A percentile compares a stretch with the other conserved stretches of the same genome.
Evolutionary conservation across 2,113 vertebrate genomes (phyloP).

Genomic region (Ia io): DNA sequence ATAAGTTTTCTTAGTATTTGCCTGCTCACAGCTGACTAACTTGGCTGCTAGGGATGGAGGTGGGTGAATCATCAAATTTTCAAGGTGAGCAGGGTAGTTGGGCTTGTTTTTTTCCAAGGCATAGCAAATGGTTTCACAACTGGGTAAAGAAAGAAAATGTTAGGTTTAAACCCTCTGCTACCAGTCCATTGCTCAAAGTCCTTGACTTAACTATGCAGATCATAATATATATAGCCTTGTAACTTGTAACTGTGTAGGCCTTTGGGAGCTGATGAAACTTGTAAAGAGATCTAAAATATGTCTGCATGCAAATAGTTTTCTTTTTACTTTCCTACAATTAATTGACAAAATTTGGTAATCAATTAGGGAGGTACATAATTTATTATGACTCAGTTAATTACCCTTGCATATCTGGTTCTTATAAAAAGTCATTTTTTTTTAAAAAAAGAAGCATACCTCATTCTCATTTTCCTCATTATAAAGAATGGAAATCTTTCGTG

Average conservation of each 20-base stretch:
- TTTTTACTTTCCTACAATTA: neutral
- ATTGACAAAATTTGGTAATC: conserved; percentile 5
- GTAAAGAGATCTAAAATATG: neutral
- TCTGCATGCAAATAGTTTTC: neutral
- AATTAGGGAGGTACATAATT: neutral
- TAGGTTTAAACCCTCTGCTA: neutral
- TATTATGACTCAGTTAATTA: neutral
- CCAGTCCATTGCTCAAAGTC: neutral
- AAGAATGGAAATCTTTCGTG: neutral
- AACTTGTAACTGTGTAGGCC: neutral
- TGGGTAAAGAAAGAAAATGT: neutral
- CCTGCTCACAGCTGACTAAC: neutral
- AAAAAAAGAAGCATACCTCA: no score
- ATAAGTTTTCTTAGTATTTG: neutral
- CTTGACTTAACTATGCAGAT: neutral
- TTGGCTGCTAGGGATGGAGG: neutral
- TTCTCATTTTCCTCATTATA: neutral
- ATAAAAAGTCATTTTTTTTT: neutral
- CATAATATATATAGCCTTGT: neutral
- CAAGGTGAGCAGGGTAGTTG: neutral
- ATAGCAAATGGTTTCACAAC: neutral
- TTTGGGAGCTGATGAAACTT: neutral
- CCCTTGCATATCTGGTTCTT: neutral
- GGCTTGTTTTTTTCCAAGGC: neutral
- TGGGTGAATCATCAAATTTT: neutral